phyloP scores from a whole-genome alignment of 2,113 vertebrate genomes.

The Eurypyga helias region DNA sequence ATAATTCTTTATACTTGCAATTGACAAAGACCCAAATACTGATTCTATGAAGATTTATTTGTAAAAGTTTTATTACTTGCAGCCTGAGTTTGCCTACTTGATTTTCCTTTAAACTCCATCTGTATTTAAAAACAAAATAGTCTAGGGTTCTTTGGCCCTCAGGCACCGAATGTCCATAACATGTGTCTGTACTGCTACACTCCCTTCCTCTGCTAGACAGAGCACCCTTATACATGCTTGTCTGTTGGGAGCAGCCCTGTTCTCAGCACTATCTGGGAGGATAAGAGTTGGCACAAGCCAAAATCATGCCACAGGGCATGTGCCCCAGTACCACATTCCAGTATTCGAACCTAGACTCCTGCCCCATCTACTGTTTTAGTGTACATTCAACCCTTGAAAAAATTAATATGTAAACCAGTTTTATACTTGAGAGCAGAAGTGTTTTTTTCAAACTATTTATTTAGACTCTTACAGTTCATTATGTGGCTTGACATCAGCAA shows the following conservation, averaged over 20 bases:
- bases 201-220: not conserved
- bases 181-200: accelerated
- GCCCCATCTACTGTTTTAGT: not conserved
- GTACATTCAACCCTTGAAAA: not conserved
- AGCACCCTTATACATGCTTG: not conserved
- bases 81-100: not conserved
- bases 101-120: not conserved
- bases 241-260: not conserved
- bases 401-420: not conserved
- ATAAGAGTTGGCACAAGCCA: not conserved
- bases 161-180: not conserved
- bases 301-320: not conserved
- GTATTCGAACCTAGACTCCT: not conserved
- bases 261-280: not conserved
- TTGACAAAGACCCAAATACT: not conserved
- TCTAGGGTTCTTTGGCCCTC: not conserved
- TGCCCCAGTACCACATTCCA: not conserved
- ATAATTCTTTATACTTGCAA: not conserved
- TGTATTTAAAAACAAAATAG: not conserved
- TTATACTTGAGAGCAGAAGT: not conserved
- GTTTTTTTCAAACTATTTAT: not conserved
- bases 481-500: not conserved
- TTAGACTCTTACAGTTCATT: not conserved
- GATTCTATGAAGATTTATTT: not conserved
- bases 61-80: not conserved